phyloP scores from a whole-genome alignment of 1,140 invertebrate genomes.

The Lordiphosa stackelbergi region DNA sequence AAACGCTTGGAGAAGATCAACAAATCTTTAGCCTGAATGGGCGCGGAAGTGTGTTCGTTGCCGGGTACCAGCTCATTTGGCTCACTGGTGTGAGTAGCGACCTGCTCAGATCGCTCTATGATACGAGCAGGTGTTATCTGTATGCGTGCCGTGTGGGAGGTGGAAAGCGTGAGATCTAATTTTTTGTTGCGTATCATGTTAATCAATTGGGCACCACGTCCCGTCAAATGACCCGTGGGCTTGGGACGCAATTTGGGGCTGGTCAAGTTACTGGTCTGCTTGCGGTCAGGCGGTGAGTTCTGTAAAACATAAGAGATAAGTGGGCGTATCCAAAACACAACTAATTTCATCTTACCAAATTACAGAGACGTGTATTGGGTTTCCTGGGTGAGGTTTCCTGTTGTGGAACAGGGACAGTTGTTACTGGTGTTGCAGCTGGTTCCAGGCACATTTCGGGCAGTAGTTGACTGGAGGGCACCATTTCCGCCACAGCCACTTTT shows the following conservation, averaged over 20 bases:
- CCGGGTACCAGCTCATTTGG: conserved; percentile 42
- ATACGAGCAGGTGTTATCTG: conserved; percentile 57
- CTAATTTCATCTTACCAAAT: conserved; percentile 39
- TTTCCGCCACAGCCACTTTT: conserved; percentile 8
- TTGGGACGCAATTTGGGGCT: conserved; percentile 69
- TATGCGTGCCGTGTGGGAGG: conserved; percentile 5
- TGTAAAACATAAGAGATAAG: conserved; percentile 4
- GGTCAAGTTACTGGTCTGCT: conserved; percentile 64
- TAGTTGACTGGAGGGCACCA: conserved; percentile 27
- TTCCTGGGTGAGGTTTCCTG: conserved; percentile 44
- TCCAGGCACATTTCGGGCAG: conserved; percentile 11
- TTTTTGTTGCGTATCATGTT: conserved; percentile 76
- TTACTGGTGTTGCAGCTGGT: neutral
- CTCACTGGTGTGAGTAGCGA: conserved; percentile 73
- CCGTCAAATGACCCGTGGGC: conserved; percentile 61
- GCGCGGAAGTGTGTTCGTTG: conserved; percentile 60
- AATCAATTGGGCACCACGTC: conserved; percentile 70
- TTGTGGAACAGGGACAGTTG: neutral
- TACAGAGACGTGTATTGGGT: conserved; percentile 33
- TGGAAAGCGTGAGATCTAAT: conserved; percentile 28
- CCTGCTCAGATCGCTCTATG: conserved; percentile 56
- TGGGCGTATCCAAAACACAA: neutral
- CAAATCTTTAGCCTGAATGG: conserved; percentile 76
- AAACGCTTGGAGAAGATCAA: conserved; percentile 79
- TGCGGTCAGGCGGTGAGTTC: conserved; percentile 72